These are phyloP conservation scores for Uria lomvia DNA, from an alignment of 2,113 vertebrate genomes.

Conservation along the genomic window DNA sequence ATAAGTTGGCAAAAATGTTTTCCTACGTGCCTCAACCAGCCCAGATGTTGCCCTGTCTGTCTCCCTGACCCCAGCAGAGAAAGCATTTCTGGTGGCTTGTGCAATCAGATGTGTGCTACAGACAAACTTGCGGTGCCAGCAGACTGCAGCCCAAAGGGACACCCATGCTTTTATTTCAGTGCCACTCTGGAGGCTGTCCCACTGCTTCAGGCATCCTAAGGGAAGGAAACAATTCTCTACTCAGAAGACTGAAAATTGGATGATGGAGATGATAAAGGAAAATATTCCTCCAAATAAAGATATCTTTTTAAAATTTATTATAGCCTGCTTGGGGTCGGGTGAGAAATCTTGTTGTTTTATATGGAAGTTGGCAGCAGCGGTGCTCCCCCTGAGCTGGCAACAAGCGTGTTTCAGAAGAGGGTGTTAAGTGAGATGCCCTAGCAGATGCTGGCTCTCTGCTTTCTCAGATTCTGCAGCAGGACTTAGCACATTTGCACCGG, in stretches of 20 bases:
- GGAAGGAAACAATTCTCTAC: background rate
- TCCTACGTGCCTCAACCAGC: accelerated
- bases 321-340: background rate
- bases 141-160: background rate
- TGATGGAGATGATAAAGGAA: background rate
- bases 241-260: background rate
- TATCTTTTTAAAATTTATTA: background rate
- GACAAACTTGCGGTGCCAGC: background rate
- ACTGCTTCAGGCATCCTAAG: background rate
- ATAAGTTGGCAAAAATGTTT: background rate
- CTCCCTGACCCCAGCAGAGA: background rate
- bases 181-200: background rate
- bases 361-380: background rate
- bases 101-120: background rate
- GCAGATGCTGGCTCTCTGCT: conserved; percentile 23
- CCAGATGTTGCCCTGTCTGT: background rate
- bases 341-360: background rate
- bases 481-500: conserved; percentile 5
- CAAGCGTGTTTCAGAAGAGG: background rate
- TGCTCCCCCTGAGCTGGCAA: background rate
- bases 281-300: background rate
- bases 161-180: background rate
- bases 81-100: background rate
- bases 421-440: conserved; percentile 27
- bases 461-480: background rate